Base-by-base conservation (phyloP, 2,113 vertebrate genomes). In the Megaceryle torquata region DNA sequence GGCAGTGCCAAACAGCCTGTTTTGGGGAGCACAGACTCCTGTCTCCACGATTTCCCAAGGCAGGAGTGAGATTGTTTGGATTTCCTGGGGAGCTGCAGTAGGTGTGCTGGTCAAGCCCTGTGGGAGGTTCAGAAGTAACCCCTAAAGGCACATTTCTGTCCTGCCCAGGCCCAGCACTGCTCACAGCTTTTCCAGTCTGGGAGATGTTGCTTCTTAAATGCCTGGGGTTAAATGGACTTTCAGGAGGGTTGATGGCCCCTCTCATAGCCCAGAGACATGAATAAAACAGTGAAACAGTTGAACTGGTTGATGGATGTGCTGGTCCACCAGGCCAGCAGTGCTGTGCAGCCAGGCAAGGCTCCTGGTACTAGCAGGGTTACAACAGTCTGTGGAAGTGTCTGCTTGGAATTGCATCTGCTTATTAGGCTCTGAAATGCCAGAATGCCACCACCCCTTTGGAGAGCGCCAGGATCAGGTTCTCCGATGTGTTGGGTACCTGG, bases 401-500 rank as follows among this genome's bases (percentile, higher is more conserved):
- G 68, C 77, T 37, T 59, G 77, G n/a, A 71, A 31, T 41, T 51
- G 53, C 19, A 46, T 60, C 78, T 86, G 25, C 33, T 82, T n/a
- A 2, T 59, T 33, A 29, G 63, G 51, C 51, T 91, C 51, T 82
- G 8, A 35, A 48, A 14, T 24, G 78, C 33, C 69, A 46, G 44
- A 77, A 35, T 43, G n/a, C 37, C 43, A 13, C 31, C 61, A 12
- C 9, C 37, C 10, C 44, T 77, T 33, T 44, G 88, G 51, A 46
- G 67, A 64, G 28, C 4, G 2, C 65, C 88, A 85, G 82, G 51
- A n/a, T 12, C 51, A 56, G 29, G 10, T 68, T 59, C 53, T 79
- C 11, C 0, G 1, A 3, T 7, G 70, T 4, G 3, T 0, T 71
- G 39, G 33, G 33, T 59, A 16, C 43, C 43, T 89, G 43, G 7